phyloP scores from a whole-genome alignment of 2,888 invertebrate genomes.

The Lithophane semibrunnea region DNA sequence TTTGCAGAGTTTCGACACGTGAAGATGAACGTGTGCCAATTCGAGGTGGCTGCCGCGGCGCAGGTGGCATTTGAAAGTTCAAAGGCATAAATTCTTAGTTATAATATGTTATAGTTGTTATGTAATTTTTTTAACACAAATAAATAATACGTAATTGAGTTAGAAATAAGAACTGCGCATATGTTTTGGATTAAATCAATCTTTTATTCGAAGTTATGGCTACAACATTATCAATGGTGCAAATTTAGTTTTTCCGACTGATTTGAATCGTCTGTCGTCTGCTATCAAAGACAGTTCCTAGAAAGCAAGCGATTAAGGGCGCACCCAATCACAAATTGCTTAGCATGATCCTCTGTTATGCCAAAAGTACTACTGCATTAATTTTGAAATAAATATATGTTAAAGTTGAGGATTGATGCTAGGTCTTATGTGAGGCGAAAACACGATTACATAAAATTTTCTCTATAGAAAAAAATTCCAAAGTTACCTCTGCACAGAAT shows the following conservation, averaged over 20 bases:
- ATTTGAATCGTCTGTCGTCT: not conserved
- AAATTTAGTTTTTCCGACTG: not conserved
- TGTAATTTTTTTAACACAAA: not conserved
- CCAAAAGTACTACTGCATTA: too few relatives aligned
- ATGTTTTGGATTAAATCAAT: not conserved
- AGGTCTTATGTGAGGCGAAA: too few relatives aligned
- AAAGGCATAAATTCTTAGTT: slow-evolving; percentile 22
- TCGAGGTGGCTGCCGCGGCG: slow-evolving; percentile 80
- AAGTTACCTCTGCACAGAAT: too few relatives aligned
- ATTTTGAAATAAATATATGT: too few relatives aligned
- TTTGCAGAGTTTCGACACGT: slow-evolving; percentile 86
- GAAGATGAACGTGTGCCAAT: slow-evolving; percentile 81
- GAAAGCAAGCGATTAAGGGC: not conserved
- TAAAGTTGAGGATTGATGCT: too few relatives aligned
- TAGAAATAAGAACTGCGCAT: not conserved
- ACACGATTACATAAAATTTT: too few relatives aligned
- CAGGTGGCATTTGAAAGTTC: slow-evolving; percentile 9
- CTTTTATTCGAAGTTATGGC: not conserved
- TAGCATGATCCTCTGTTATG: too few relatives aligned
- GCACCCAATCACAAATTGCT: too few relatives aligned
- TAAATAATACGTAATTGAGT: not conserved
- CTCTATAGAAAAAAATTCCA: too few relatives aligned
- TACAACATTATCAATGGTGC: not conserved
- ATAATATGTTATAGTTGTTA: not conserved
- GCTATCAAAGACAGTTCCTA: not conserved